Percentiles rank a stretch among this genome's conserved stretches.
Conservation (phyloP, 2,797 vertebrate species). For the Rhadinocentrus ornatus region DNA sequence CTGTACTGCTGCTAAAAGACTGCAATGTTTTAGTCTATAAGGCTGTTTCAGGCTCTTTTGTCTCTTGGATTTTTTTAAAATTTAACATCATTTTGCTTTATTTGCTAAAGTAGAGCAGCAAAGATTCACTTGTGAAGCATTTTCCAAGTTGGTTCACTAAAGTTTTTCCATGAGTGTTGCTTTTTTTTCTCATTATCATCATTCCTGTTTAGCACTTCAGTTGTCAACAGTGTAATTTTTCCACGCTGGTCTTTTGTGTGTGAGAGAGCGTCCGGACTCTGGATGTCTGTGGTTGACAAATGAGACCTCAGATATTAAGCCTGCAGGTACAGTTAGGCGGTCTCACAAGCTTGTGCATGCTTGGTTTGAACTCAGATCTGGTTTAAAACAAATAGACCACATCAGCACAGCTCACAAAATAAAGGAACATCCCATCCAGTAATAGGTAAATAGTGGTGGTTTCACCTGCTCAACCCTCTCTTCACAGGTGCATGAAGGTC, state of each 20-base stretch:
- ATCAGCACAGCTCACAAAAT: slow-evolving; percentile 52
- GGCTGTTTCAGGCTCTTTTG: slow-evolving; percentile 10
- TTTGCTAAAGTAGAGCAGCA: slow-evolving; percentile 26
- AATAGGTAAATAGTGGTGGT: slow-evolving; percentile 64
- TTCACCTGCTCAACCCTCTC: slow-evolving; percentile 43
- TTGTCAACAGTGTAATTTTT: slow-evolving; percentile 61
- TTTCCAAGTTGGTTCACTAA: slow-evolving; percentile 41
- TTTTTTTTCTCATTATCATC: slow-evolving; percentile 51
- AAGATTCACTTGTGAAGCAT: slow-evolving; percentile 42
- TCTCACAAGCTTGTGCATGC: slow-evolving; percentile 63
- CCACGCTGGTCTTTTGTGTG: slow-evolving; percentile 45
- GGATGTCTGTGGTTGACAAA: slow-evolving; percentile 50
- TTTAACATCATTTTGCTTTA: slow-evolving; percentile 6
- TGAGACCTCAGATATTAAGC: slow-evolving; percentile 65
- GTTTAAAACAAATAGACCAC: slow-evolving; percentile 50
- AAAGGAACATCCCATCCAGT: slow-evolving; percentile 35
- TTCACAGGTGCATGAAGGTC: slow-evolving; percentile 50
- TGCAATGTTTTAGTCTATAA: slow-evolving; percentile 52
- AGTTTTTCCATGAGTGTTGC: slow-evolving; percentile 42
- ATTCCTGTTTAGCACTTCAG: slow-evolving; percentile 43
- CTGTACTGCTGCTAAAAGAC: slow-evolving; percentile 33
- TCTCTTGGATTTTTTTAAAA: background rate
- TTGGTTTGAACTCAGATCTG: slow-evolving; percentile 42
- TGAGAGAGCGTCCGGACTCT: slow-evolving; percentile 23
- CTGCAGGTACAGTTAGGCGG: slow-evolving; percentile 57